These are phyloP conservation scores for Thalassarche chlororhynchos DNA, from an alignment of 2,113 vertebrate species.

Conservation along the genomic window DNA sequence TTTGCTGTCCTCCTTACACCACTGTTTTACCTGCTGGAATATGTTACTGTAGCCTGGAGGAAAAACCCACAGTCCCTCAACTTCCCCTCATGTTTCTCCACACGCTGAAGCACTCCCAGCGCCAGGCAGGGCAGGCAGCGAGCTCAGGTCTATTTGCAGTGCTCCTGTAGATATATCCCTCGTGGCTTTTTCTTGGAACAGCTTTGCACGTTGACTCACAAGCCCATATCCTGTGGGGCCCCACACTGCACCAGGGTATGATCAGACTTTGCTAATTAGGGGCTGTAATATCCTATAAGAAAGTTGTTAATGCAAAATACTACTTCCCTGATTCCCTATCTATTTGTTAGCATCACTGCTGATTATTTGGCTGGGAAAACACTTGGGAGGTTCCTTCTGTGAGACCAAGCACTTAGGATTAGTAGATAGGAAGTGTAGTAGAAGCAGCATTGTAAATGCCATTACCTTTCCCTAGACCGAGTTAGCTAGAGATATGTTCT, in stretches of 20 bases:
- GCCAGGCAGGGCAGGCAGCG: not conserved
- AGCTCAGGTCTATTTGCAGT: not conserved
- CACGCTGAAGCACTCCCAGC: not conserved
- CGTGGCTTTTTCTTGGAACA: not conserved
- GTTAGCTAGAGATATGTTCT: not conserved
- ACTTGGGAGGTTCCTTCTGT: not conserved
- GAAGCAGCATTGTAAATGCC: conserved; percentile 6
- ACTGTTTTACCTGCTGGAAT: not conserved
- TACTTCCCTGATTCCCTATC: not conserved
- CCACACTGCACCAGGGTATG: not conserved
- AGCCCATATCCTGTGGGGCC: not conserved
- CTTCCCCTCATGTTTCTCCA: not conserved
- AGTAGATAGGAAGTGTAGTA: not conserved
- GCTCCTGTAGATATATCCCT: not conserved
- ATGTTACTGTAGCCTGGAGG: not conserved
- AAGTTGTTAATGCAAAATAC: not conserved
- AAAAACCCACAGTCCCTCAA: not conserved
- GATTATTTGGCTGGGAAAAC: not conserved
- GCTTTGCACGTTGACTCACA: not conserved
- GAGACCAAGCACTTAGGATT: not conserved
- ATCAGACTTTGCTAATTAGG: not conserved
- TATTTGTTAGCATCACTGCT: not conserved
- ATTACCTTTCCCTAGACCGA: not conserved
- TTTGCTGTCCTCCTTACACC: not conserved
- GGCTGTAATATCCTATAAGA: not conserved